Evolutionary conservation across 1,140 invertebrate species (phyloP).

Genomic region (Neotoxoptera formosana): DNA sequence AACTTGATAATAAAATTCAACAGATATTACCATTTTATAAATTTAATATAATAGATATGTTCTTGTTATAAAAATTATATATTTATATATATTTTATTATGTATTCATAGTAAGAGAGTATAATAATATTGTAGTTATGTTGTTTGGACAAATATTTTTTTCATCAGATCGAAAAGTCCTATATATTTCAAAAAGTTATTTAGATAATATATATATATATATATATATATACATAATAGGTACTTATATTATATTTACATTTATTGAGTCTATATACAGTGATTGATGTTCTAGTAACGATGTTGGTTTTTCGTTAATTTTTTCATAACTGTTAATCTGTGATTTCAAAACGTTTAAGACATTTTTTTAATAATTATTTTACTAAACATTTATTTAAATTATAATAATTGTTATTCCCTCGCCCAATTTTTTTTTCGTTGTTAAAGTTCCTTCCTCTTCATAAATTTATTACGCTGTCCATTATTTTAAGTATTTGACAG

Average conservation of each 20-base stretch:
- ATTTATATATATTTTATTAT: constrained; percentile 14
- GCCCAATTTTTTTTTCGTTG: not conserved
- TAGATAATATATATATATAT: constrained; percentile 17
- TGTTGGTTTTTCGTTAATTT: not conserved
- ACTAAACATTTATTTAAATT: not conserved
- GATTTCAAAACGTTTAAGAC: constrained; percentile 42
- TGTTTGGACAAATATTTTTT: constrained; percentile 1
- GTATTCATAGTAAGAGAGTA: not conserved
- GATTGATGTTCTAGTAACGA: not conserved
- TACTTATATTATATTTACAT: constrained; percentile 5
- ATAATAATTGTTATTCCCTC: not conserved
- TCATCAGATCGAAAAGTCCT: constrained; percentile 14
- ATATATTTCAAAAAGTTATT: constrained; percentile 26
- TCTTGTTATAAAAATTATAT: constrained; percentile 6
- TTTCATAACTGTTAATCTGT: constrained; percentile 2
- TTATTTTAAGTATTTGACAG: constrained; percentile 13
- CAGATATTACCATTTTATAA: constrained; percentile 50
- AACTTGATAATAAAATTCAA: constrained; percentile 3
- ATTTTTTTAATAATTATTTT: constrained; percentile 28
- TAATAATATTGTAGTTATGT: not conserved
- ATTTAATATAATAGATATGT: not conserved
- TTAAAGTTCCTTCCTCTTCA: not conserved
- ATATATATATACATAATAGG: not conserved
- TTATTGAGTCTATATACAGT: not conserved
- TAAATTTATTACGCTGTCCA: not conserved